These are phyloP conservation scores for Colossoma macropomum DNA, from an alignment of 2,113 vertebrate species.

Conservation along the genomic window DNA sequence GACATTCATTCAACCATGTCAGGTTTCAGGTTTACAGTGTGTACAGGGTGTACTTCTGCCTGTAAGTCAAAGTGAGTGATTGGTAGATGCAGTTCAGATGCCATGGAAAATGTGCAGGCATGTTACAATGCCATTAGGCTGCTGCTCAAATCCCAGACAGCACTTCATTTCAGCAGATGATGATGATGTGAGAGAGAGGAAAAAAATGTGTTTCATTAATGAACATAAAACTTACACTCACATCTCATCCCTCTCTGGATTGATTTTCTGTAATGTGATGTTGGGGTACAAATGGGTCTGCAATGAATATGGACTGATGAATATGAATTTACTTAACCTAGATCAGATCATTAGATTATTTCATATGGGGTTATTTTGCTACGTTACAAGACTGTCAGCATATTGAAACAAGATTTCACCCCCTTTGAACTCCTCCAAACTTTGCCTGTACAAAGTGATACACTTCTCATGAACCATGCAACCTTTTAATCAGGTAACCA, in stretches of 20 bases:
- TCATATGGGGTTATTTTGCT: constrained; percentile 12
- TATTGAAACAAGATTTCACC: constrained; percentile 21
- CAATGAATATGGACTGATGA: constrained; percentile 23
- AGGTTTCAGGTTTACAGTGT: constrained; percentile 24
- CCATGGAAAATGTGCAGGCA: constrained; percentile 21
- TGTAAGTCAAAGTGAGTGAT: constrained; percentile 31
- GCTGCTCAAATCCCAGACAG: constrained; percentile 26
- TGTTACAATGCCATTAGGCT: constrained; percentile 28
- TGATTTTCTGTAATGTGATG: not conserved
- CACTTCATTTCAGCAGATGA: constrained; percentile 19
- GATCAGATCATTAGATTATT: constrained; percentile 24
- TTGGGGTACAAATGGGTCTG: not conserved
- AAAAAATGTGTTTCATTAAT: not conserved
- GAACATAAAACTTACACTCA: constrained; percentile 21
- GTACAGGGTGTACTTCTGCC: constrained; percentile 6
- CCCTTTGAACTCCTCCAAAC: too few relatives aligned
- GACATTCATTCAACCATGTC: not conserved
- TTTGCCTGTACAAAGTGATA: too few relatives aligned
- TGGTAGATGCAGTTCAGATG: constrained; percentile 10
- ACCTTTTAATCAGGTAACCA: constrained; percentile 12
- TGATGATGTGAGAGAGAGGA: constrained; percentile 23
- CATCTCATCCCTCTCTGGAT: not conserved
- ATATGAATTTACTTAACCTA: constrained; percentile 19
- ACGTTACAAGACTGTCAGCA: not conserved
- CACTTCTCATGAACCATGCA: not conserved